Base-by-base conservation (phyloP, 2,797 vertebrate genomes). In the Cichlasoma orientale region DNA sequence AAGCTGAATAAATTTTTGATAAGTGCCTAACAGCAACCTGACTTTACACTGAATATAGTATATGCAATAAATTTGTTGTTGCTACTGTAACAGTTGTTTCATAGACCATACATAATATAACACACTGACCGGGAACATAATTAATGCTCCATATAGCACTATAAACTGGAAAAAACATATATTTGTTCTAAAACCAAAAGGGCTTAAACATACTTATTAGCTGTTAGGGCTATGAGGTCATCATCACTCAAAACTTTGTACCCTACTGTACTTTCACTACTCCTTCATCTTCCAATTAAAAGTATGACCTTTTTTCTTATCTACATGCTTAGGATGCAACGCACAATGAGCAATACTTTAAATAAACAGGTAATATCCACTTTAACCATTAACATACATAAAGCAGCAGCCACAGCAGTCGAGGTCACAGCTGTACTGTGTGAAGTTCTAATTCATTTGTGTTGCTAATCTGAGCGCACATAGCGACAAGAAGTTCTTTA, bases 361-460 rank as follows among this genome's bases (percentile, higher is more conserved):
- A 52, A n/a, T 9, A 52, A 52, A 52, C 7, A 52, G 19, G 3
- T 4, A n/a, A 52, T n/a, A n/a, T 52, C 50, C 19, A n/a, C 19
- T n/a, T 52, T 52, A 52, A 52, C 19, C 19, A 52, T n/a, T 68
- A 83, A 14, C 13, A 44, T 44, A 13, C 4, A 13, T 44, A 13
- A 8, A 74, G 25, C 29, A 56, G 19, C 31, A 50, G 29, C 59
- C 23, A 19, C 1, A 66, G 18, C 5, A 61, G 47, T 56, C 68
- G 12, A 63, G 12, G 12, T 73, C 75, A 59, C 31, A 53, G 19
- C 53, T 18, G 14, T 18, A 38, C 68, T 78, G 59, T 88, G 80
- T 68, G 68, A 77, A 79, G 54, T 77, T 5, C 5, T 36, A 18
- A n/a, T 72, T 81, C 52, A 36, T 73, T 70, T 77, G 72, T 61